Conservation (phyloP, 2,888 invertebrate genomes). For the Aethes cnicana region DNA sequence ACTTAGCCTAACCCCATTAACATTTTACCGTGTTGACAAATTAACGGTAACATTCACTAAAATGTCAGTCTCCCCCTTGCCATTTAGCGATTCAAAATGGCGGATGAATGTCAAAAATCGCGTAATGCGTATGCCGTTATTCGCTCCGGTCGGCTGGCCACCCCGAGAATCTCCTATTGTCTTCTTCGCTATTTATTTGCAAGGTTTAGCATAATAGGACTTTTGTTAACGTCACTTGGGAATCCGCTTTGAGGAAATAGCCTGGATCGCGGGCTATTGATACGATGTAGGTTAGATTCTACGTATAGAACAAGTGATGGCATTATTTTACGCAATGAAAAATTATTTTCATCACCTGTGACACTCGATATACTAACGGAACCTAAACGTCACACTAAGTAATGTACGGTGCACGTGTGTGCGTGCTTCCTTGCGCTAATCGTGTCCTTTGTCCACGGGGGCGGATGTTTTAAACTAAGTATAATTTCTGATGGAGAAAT, state of each 20-base stretch:
- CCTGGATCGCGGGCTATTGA: conserved; percentile 6
- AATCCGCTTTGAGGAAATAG: conserved; percentile 25
- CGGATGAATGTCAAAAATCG: conserved; percentile 26
- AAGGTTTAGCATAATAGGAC: conserved; percentile 33
- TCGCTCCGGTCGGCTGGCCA: conserved; percentile 11
- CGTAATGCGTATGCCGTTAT: conserved; percentile 5
- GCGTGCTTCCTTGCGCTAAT: too few relatives aligned
- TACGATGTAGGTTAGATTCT: too few relatives aligned
- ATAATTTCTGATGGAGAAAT: too few relatives aligned
- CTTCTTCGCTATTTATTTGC: conserved; percentile 27
- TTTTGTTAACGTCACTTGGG: conserved; percentile 27
- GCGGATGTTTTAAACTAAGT: not conserved
- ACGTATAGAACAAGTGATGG: too few relatives aligned
- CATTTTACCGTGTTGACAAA: conserved; percentile 17
- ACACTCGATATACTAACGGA: too few relatives aligned
- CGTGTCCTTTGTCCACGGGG: too few relatives aligned
- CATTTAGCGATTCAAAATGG: conserved; percentile 23
- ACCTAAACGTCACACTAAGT: too few relatives aligned
- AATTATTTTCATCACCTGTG: too few relatives aligned
- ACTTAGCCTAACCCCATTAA: conserved; percentile 3
- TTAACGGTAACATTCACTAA: conserved; percentile 15
- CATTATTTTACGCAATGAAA: too few relatives aligned
- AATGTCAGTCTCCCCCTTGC: conserved; percentile 16
- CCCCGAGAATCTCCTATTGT: conserved; percentile 30
- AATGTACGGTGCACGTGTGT: too few relatives aligned